Evolutionary conservation across 2,113 vertebrate genomes (phyloP), one percentile per base, ranked within the genome.

Genomic region (Petromus typicus): DNA sequence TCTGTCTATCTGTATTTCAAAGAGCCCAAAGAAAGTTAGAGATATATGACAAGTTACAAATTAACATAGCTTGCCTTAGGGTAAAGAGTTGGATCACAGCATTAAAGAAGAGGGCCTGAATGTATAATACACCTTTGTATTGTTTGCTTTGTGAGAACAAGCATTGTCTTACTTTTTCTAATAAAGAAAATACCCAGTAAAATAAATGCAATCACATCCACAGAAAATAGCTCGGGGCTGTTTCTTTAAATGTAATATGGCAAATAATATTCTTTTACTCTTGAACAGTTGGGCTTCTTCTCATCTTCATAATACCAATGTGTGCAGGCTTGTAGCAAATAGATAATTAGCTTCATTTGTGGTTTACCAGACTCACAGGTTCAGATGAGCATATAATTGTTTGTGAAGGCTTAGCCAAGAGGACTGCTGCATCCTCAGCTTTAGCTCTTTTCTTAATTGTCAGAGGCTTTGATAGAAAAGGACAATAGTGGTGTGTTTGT

Each of bases 361-460:
- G 69, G 85, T 78, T 95, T 95, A 43, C 85, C 95, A 73, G 78
- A 69, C 64, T 92, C 92, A 95, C 25, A 76, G 63, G 51, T 94
- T 94, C 83, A 66, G 84, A 95, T 94, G 73, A 91, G 76, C 69
- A 48, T 71, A 51, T 90, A 90, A 93, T 91, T 95, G 59, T 64
- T 93, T 87, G 86, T 67, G 67, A 90, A 95, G 75, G n/a, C 1
- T 40, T 89, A 97, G 76, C 88, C 51, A 76, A 4, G n/a, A 90
- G 92, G 27, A 13, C 37, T 92, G 56, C 76, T 97, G 86, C 20
- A 14, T 63, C 87, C 94, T 93, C 89, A 92, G 89, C 93, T 80
- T 96, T 81, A 89, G 57, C 54, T 95, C 48, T 93, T 97, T 48
- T 95, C 48, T 93, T 97, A 97, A 97, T 98, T 98, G 83, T 93